Evolutionary conservation across 1,140 invertebrate genomes (phyloP).

Genomic region (Aphis craccivora): DNA sequence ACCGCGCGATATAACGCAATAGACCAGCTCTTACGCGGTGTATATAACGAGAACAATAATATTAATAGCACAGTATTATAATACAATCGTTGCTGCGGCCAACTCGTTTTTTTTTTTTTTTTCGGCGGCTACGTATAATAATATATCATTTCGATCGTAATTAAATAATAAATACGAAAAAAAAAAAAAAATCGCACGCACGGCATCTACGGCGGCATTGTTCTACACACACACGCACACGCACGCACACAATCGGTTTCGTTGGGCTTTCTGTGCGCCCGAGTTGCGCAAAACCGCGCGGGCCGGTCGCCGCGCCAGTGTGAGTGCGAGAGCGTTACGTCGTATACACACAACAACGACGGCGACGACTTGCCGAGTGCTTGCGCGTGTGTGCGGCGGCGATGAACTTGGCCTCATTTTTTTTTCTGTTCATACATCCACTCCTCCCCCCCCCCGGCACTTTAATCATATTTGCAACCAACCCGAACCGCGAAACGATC

Average conservation of each 20-base stretch:
- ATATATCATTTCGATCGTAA: slow-evolving; percentile 14
- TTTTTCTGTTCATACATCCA: not conserved
- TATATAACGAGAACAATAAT: not conserved
- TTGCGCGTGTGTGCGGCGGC: not conserved
- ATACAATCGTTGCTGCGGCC: not conserved
- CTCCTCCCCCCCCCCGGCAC: not conserved
- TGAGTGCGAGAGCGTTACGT: not conserved
- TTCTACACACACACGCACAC: not conserved
- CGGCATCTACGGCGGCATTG: not conserved
- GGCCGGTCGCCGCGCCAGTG: not conserved
- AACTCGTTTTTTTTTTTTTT: not conserved
- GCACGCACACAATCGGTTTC: slow-evolving; percentile 2
- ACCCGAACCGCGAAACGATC: not conserved
- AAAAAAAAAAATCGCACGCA: slow-evolving; percentile 23
- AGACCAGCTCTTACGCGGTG: not conserved
- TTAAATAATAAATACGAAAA: slow-evolving; percentile 31
- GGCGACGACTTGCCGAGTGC: not conserved
- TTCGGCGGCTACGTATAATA: not conserved
- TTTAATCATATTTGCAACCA: not conserved
- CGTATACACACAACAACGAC: slow-evolving; percentile 58
- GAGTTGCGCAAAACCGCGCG: slow-evolving; percentile 58
- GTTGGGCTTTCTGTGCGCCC: slow-evolving; percentile 59
- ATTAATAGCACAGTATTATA: too few relatives aligned
- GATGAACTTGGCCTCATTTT: slow-evolving; percentile 48
- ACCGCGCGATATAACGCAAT: not conserved